A percentile compares a stretch with the other conserved stretches of the same genome.
Evolutionary conservation across 2,113 vertebrate species (phyloP).

Genomic region (Aspidoscelis tigris): DNA sequence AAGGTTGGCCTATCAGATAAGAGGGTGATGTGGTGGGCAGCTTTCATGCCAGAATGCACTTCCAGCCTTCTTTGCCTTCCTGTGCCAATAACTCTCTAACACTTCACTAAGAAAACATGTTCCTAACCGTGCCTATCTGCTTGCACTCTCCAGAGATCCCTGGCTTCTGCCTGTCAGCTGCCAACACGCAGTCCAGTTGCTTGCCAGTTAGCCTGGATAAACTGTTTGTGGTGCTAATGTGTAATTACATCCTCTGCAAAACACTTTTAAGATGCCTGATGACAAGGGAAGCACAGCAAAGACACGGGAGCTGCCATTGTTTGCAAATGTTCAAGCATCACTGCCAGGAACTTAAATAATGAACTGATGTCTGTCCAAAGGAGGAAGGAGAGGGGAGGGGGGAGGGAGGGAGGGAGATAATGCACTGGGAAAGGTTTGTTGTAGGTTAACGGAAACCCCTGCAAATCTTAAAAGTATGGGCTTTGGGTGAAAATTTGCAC

Average conservation of each 20-base stretch:
- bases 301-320: conserved; percentile 22
- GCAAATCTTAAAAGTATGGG: background rate
- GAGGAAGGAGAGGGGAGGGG: background rate
- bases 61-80: conserved; percentile 5
- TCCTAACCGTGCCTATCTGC: conserved; percentile 18
- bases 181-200: background rate
- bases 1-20: conserved; percentile 18
- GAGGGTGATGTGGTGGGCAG: background rate
- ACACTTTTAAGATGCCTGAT: conserved; percentile 36
- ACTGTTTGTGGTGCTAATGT: conserved; percentile 45
- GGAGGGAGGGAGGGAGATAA: background rate
- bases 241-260: conserved; percentile 48
- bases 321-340: conserved; percentile 42
- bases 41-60: conserved; percentile 13
- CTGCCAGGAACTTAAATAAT: conserved; percentile 27
- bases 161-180: background rate
- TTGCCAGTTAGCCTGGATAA: conserved; percentile 44
- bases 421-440: background rate
- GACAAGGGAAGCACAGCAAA: conserved; percentile 10
- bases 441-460: background rate
- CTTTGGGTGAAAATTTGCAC: conserved; percentile 17
- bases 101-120: conserved; percentile 13
- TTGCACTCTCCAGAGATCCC: conserved; percentile 6
- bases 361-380: conserved; percentile 7
- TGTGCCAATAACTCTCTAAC: conserved; percentile 2